Percentiles rank a stretch among this genome's conserved stretches.
Conservation (phyloP, 2,888 invertebrate genomes). For the Habrosyne pyritoides region DNA sequence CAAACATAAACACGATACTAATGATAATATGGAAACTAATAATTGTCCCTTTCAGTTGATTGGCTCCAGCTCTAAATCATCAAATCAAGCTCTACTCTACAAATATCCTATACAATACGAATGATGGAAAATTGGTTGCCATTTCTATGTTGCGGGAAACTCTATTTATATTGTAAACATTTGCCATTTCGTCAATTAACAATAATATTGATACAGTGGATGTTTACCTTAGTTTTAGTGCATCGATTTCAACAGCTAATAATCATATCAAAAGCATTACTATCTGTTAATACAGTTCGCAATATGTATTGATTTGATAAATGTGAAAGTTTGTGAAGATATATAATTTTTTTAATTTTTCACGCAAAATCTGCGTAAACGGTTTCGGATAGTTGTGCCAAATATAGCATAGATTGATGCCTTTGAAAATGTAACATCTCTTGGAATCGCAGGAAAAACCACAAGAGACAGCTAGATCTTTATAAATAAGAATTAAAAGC, state of each 20-base stretch:
- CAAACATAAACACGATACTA: too few species aligned
- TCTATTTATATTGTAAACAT: background rate
- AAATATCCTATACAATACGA: background rate
- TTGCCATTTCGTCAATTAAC: constrained; percentile 1
- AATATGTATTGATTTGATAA: too few species aligned
- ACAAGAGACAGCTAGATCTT: too few species aligned
- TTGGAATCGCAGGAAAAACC: too few species aligned
- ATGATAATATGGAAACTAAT: too few species aligned
- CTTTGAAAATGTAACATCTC: too few species aligned
- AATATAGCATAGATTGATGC: too few species aligned
- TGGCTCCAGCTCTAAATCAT: background rate
- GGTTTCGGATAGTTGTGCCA: too few species aligned
- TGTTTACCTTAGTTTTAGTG: background rate
- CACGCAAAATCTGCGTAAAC: too few species aligned
- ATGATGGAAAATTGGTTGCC: background rate
- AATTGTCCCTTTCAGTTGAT: background rate
- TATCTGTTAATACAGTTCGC: background rate
- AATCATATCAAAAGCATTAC: background rate
- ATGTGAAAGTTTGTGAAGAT: too few species aligned
- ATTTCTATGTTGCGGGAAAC: background rate
- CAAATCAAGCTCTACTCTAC: background rate
- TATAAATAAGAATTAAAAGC: too few species aligned
- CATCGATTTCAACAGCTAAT: background rate
- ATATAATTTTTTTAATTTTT: too few species aligned
- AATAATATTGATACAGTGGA: background rate